phyloP scores from a whole-genome alignment of 2,797 vertebrate genomes.

The Presbytis comata region DNA sequence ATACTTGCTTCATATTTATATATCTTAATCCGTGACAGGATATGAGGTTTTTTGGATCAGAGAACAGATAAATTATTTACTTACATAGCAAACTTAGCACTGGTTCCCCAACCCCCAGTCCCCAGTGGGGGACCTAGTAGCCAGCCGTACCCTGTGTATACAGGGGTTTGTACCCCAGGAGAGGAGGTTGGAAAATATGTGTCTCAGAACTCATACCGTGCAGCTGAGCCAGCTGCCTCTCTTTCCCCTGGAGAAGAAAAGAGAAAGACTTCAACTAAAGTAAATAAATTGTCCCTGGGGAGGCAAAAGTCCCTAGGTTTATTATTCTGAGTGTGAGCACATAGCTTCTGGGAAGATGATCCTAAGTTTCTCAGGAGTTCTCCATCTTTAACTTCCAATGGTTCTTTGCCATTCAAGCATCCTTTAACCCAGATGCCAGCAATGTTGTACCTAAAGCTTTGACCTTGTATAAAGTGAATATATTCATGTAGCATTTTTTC shows the following conservation, averaged over 20 bases:
- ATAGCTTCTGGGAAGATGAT: not conserved
- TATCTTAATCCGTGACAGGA: not conserved
- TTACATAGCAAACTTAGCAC: not conserved
- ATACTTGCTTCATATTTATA: not conserved
- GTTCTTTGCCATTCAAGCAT: not conserved
- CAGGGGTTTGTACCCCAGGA: not conserved
- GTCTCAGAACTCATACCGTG: not conserved
- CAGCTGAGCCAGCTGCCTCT: not conserved
- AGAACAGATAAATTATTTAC: not conserved
- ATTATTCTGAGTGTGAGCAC: conserved; percentile 14
- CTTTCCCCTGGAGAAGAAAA: not conserved
- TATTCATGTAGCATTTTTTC: not conserved
- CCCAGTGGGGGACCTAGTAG: not conserved
- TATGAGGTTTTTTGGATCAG: conserved; percentile 15
- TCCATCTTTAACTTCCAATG: not conserved
- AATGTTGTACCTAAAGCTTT: not conserved
- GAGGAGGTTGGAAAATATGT: not conserved
- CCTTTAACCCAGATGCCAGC: not conserved
- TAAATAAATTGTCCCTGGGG: conserved; percentile 16
- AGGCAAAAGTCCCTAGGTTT: not conserved
- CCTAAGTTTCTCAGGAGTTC: not conserved
- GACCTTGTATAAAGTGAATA: not conserved
- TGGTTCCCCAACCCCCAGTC: rapidly evolving
- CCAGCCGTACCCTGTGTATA: not conserved
- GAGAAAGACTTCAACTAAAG: not conserved